Percentiles rank a stretch among this genome's conserved stretches.
Evolutionary conservation across 1,140 invertebrate species (phyloP).

Genomic region (Hycleus phaleratus): DNA sequence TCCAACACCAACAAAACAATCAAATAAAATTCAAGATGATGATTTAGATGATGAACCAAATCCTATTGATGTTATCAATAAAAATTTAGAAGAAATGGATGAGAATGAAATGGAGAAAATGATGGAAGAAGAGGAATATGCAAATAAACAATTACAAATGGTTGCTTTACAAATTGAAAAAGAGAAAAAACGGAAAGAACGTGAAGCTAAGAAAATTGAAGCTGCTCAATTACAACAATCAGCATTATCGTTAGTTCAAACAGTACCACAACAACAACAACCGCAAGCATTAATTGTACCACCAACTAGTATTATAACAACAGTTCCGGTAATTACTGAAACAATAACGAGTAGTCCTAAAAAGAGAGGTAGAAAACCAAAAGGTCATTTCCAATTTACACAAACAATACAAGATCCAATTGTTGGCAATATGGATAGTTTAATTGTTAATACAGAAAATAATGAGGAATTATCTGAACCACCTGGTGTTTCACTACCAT

Average conservation of each 20-base stretch:
- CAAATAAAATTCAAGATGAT: slow-evolving; percentile 19
- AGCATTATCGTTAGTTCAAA: too few relatives aligned
- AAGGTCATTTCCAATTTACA: slow-evolving; percentile 5
- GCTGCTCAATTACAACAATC: background rate
- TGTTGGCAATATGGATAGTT: slow-evolving; percentile 15
- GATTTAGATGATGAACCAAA: slow-evolving; percentile 20
- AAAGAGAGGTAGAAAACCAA: slow-evolving; percentile 36
- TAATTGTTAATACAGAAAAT: slow-evolving; percentile 25
- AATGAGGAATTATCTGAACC: slow-evolving; percentile 34
- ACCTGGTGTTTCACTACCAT: slow-evolving; percentile 27
- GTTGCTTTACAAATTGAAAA: slow-evolving; percentile 45
- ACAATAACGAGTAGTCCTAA: slow-evolving; percentile 32
- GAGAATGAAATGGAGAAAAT: slow-evolving; percentile 52
- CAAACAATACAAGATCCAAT: slow-evolving; percentile 20
- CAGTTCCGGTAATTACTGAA: background rate
- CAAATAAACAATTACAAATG: slow-evolving; percentile 48
- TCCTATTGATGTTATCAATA: slow-evolving; percentile 26
- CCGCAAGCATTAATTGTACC: background rate
- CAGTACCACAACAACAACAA: background rate
- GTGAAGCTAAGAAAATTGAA: slow-evolving; percentile 48
- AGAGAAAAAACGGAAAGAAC: slow-evolving; percentile 46
- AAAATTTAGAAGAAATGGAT: slow-evolving; percentile 43
- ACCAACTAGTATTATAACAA: background rate
- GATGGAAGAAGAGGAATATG: slow-evolving; percentile 57
- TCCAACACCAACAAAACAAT: slow-evolving; percentile 26